These are phyloP conservation scores for Heliconius ethilla DNA, from an alignment of 2,888 invertebrate species.

Conservation along the genomic window DNA sequence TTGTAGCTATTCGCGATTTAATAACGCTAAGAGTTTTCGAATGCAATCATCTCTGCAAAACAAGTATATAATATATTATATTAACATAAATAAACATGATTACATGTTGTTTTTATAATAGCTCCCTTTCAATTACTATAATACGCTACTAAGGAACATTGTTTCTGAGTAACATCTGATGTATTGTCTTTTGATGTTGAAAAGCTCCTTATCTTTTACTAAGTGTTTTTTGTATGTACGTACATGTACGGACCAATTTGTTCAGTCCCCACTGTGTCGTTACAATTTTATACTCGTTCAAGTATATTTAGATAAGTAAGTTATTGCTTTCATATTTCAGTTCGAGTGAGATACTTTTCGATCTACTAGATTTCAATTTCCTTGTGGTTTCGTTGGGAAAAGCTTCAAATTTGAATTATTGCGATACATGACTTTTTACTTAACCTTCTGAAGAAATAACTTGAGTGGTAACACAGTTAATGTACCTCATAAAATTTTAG, in stretches of 20 bases:
- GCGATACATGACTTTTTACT: neutral
- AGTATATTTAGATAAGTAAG: constrained; percentile 30
- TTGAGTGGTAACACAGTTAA: neutral
- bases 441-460: neutral
- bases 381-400: constrained; percentile 20
- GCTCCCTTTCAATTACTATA: constrained; percentile 34
- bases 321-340: constrained; percentile 31
- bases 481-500: neutral
- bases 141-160: constrained; percentile 25
- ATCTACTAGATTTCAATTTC: constrained; percentile 31
- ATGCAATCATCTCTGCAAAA: neutral
- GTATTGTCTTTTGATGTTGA: constrained; percentile 43
- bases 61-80: neutral
- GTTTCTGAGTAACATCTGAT: constrained; percentile 32
- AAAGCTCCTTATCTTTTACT: constrained; percentile 44
- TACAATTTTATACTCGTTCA: constrained; percentile 28
- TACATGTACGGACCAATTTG: constrained; percentile 30
- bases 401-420: constrained; percentile 1
- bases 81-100: neutral
- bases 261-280: constrained; percentile 29
- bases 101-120: constrained; percentile 25
- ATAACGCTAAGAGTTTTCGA: constrained; percentile 7
- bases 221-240: constrained; percentile 38
- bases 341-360: constrained; percentile 29
- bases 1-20: neutral